phyloP scores from a whole-genome alignment of 2,888 invertebrate genomes.

The Lathronympha strigana region DNA sequence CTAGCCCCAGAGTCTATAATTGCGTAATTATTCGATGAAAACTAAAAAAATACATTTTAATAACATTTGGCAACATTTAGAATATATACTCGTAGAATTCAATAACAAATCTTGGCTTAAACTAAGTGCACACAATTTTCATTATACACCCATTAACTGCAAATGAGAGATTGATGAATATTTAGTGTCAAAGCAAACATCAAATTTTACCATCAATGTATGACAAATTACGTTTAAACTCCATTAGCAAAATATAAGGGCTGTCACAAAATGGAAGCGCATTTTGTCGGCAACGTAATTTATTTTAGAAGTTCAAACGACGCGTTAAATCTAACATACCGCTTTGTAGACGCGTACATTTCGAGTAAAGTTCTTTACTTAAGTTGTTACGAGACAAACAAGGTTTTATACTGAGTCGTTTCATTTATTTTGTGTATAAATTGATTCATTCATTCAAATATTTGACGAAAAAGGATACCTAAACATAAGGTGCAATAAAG shows the following conservation, averaged over 20 bases:
- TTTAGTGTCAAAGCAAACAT: conserved; percentile 2
- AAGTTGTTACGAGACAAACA: neutral
- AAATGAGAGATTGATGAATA: conserved; percentile 14
- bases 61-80: too few relatives aligned
- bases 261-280: conserved; percentile 8
- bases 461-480: too few relatives aligned
- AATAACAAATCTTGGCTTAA: neutral
- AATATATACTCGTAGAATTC: neutral
- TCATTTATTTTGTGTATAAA: too few relatives aligned
- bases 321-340: conserved; percentile 10
- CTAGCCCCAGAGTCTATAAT: too few relatives aligned
- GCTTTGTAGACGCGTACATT: neutral
- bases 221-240: conserved; percentile 14
- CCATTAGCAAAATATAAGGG: conserved; percentile 3
- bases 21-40: too few relatives aligned
- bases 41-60: too few relatives aligned
- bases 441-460: too few relatives aligned
- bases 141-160: neutral
- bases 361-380: neutral
- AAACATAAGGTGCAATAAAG: too few relatives aligned
- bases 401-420: too few relatives aligned
- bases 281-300: conserved; percentile 12
- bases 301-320: conserved; percentile 14
- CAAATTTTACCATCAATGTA: conserved; percentile 10
- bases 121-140: neutral